Conservation (phyloP, 2,113 vertebrate species). For the Apaloderma vittatum region DNA sequence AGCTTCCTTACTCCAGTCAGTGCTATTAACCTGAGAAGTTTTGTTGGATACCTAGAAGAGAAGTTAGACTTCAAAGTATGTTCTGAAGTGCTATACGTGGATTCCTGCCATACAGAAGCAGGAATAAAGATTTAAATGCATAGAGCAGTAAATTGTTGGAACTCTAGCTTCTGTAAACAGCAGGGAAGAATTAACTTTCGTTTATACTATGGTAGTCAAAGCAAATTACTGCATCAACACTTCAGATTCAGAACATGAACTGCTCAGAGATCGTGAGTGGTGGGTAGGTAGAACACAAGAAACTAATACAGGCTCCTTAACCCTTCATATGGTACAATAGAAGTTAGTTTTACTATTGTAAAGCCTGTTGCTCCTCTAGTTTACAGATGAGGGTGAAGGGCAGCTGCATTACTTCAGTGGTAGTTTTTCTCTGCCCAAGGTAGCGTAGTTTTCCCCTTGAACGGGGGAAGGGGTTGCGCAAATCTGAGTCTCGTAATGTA, state of each 20-base stretch:
- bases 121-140: not conserved
- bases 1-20: not conserved
- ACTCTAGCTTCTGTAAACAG: not conserved
- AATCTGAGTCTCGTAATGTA: not conserved
- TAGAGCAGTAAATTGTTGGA: not conserved
- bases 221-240: not conserved
- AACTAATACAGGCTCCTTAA: not conserved
- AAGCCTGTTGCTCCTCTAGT: not conserved
- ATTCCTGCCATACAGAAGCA: not conserved
- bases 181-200: not conserved
- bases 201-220: not conserved
- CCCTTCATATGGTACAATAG: not conserved
- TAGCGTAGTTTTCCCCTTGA: not conserved
- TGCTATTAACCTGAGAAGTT: not conserved
- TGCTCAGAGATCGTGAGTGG: not conserved
- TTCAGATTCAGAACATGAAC: not conserved
- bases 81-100: not conserved
- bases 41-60: conserved; percentile 25
- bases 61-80: not conserved
- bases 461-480: not conserved
- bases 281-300: not conserved
- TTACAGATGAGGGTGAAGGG: not conserved
- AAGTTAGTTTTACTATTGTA: not conserved
- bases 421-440: not conserved
- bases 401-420: not conserved